Evolutionary conservation across 2,797 vertebrate genomes (phyloP).

Genomic region (Orestias chungarensis): DNA sequence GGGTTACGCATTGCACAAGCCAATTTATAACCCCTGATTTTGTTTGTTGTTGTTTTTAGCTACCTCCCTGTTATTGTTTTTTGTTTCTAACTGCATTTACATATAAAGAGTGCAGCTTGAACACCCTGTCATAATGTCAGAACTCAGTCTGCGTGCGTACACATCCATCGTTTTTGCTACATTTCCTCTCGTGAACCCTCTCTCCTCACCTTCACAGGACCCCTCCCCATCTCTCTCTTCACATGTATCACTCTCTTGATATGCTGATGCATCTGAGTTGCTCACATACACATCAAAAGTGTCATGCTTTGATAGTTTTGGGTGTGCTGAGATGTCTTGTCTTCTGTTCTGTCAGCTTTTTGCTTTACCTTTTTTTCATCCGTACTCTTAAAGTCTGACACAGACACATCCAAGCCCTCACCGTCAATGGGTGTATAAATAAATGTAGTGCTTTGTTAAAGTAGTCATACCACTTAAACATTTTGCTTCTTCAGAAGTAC

Average conservation of each 20-base stretch:
- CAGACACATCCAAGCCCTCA: not conserved
- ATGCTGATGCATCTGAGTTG: constrained; percentile 45
- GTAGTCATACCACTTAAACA: not conserved
- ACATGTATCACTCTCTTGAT: constrained; percentile 48
- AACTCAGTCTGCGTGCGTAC: constrained; percentile 12
- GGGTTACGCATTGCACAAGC: constrained; percentile 35
- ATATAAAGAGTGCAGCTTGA: constrained; percentile 16
- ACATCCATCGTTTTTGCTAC: constrained; percentile 13
- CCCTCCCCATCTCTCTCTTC: constrained; percentile 24
- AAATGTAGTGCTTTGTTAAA: not conserved
- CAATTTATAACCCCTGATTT: constrained; percentile 46
- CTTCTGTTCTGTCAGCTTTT: constrained; percentile 21
- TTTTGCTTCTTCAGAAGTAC: not conserved
- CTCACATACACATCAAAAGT: constrained; percentile 27
- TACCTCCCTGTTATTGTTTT: not conserved
- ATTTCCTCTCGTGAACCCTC: constrained; percentile 20
- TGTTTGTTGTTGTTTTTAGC: not conserved
- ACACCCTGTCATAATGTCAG: constrained; percentile 16
- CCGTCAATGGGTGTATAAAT: not conserved
- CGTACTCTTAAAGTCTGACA: not conserved
- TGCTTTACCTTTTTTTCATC: not conserved
- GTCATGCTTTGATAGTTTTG: constrained; percentile 45
- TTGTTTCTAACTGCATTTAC: constrained; percentile 27
- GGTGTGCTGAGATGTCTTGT: constrained; percentile 45
- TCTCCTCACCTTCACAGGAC: constrained; percentile 26